Evolutionary conservation across 2,888 invertebrate species (phyloP), one percentile per base, ranked within the genome.

Genomic region (Gryllus longicercus): DNA sequence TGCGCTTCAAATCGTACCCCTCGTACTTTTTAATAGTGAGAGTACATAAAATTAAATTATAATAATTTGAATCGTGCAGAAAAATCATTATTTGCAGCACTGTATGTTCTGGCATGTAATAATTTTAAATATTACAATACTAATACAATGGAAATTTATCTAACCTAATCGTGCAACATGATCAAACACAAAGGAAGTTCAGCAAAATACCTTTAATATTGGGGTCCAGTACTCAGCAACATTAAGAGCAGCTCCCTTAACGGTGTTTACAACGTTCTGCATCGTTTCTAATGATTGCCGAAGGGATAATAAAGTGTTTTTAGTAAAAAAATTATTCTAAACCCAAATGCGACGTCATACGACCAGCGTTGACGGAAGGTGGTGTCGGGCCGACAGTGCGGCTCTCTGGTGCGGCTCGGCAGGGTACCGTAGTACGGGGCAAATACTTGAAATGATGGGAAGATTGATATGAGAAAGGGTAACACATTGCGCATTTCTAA

Each of bases 151-250:
- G 8, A 38, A 25, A 25, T 25, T 25, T 25, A 38, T 38, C 38
- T 63, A 63, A 63, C 63, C 63, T 63, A 63, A 63, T 38, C 38
- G 38, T 38, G 38, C 38, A 16, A 18, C 63, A 63, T n/a, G 14
- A 18, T 63, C 63, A 0, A n/a, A 63, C 63, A 63, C 63, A 63
- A 63, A 63, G 63, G 12, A 50, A 38, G 0, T 18, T n/a, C 16
- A 76, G n/a, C 18, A 79, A 80, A 84, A 85, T 90, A 96, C 98
- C 93, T 96, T 98, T 81, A 99, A 89, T 79, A 99, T 94, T 79
- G 99, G 99, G 83, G 98, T 98, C 85, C 99, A 90, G 88, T 96
- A 96, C 86, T 98, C 98, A 38, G 98, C 99, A 51, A 99, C 96
- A 83, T 95, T 96, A 50, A 99, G 90, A 51, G 98, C 98, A 77